These are phyloP conservation scores for Drosophila neotestacea DNA, from an alignment of 2,888 invertebrate genomes.

Conservation along the genomic window DNA sequence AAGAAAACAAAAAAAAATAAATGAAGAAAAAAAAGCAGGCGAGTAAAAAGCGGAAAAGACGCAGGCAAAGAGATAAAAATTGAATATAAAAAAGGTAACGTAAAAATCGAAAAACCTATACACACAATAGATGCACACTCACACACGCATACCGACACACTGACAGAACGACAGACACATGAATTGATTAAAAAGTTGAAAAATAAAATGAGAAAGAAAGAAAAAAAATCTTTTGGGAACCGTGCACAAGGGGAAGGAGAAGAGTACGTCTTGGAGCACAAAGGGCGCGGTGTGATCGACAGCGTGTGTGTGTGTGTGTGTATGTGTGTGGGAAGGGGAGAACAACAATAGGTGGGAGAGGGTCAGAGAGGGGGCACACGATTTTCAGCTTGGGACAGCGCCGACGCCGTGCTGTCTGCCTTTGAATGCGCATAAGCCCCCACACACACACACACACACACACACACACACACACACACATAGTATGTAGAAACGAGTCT, in stretches of 20 bases:
- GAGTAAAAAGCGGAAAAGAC: constrained; percentile 74
- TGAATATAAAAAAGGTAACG: constrained; percentile 77
- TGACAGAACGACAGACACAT: constrained; percentile 54
- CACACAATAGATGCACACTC: constrained; percentile 73
- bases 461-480: constrained; percentile 27
- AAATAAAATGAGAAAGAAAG: constrained; percentile 29
- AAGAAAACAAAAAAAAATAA: constrained; percentile 63
- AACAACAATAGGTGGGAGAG: background rate
- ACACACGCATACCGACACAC: constrained; percentile 33
- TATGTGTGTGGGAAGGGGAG: constrained; percentile 12
- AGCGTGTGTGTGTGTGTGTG: constrained; percentile 5
- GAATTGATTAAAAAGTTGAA: constrained; percentile 79
- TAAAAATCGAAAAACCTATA: constrained; percentile 78
- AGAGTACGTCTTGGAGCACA: constrained; percentile 47
- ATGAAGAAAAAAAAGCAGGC: constrained; percentile 26
- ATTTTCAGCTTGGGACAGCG: constrained; percentile 19
- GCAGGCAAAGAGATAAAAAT: constrained; percentile 80
- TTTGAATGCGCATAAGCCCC: constrained; percentile 73
- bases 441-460: constrained; percentile 57
- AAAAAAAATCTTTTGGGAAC: constrained; percentile 54
- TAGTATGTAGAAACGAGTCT: constrained; percentile 17
- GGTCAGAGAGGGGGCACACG: background rate
- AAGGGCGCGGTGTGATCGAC: constrained; percentile 59
- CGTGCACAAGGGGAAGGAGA: constrained; percentile 6
- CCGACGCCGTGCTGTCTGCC: constrained; percentile 77